phyloP scores from a whole-genome alignment of 2,888 invertebrate species.

The Macropis europaea region DNA sequence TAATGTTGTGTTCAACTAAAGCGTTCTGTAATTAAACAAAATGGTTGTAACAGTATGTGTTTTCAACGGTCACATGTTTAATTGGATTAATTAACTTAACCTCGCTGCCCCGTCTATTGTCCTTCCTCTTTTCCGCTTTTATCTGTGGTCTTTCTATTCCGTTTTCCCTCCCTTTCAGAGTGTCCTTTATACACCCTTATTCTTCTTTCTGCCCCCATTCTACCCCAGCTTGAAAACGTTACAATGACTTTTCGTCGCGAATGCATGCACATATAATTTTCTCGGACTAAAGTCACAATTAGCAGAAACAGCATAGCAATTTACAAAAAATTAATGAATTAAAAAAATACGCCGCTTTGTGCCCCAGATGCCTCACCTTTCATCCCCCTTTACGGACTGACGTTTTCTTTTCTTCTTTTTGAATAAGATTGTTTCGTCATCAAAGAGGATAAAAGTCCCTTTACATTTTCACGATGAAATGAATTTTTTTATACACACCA shows the following conservation, averaged over 20 bases:
- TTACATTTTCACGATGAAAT: neutral
- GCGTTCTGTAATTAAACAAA: too few relatives aligned
- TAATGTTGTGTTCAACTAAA: too few relatives aligned
- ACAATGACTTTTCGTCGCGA: slow-evolving; percentile 29
- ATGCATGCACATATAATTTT: slow-evolving; percentile 13
- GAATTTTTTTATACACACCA: neutral
- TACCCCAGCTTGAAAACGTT: slow-evolving; percentile 1
- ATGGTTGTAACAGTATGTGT: too few relatives aligned
- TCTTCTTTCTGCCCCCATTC: slow-evolving; percentile 20
- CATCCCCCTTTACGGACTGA: neutral
- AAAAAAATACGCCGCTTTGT: neutral
- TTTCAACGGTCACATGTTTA: slow-evolving; percentile 32
- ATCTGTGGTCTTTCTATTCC: slow-evolving; percentile 11
- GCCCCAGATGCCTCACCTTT: neutral
- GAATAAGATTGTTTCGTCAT: neutral
- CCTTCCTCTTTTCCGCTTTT: neutral
- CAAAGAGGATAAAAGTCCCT: neutral
- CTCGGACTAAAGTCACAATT: slow-evolving; percentile 13
- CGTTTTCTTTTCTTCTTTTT: too few relatives aligned
- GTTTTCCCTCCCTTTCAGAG: slow-evolving; percentile 13
- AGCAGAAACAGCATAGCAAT: slow-evolving; percentile 16
- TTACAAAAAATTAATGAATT: slow-evolving; percentile 22
- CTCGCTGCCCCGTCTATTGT: neutral
- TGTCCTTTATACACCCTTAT: slow-evolving; percentile 28
- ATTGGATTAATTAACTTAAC: slow-evolving; percentile 40